Percentiles rank a stretch among this genome's conserved stretches.
Conservation (phyloP, 2,113 vertebrate genomes). For the Dermatemys mawii region DNA sequence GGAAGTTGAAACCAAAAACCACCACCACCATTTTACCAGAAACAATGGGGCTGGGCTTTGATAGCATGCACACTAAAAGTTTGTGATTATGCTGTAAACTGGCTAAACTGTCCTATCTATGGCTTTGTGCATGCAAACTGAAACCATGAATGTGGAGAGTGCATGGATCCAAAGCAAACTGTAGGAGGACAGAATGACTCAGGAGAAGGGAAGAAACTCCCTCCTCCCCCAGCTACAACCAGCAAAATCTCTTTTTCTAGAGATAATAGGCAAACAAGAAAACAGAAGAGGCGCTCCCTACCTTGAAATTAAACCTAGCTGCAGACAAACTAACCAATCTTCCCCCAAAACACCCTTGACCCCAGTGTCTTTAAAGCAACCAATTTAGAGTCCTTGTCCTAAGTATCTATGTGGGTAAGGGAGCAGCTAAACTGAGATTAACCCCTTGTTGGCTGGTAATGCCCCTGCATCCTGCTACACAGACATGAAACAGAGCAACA, state of each 20-base stretch:
- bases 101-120: background rate
- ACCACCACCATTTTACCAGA: background rate
- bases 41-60: background rate
- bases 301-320: background rate
- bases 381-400: background rate
- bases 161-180: background rate
- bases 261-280: background rate
- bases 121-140: background rate
- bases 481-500: background rate
- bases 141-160: background rate
- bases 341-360: background rate
- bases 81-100: background rate
- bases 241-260: background rate
- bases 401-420: background rate
- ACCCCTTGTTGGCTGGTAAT: background rate
- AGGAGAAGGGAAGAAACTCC: background rate
- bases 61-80: background rate
- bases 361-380: background rate
- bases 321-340: background rate
- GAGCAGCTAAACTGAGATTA: background rate
- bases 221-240: background rate
- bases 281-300: background rate
- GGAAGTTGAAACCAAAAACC: background rate
- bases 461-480: background rate
- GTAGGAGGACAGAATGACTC: background rate